These are phyloP conservation scores for Chymomyza costata DNA, from an alignment of 1,140 invertebrate species.

Conservation along the genomic window DNA sequence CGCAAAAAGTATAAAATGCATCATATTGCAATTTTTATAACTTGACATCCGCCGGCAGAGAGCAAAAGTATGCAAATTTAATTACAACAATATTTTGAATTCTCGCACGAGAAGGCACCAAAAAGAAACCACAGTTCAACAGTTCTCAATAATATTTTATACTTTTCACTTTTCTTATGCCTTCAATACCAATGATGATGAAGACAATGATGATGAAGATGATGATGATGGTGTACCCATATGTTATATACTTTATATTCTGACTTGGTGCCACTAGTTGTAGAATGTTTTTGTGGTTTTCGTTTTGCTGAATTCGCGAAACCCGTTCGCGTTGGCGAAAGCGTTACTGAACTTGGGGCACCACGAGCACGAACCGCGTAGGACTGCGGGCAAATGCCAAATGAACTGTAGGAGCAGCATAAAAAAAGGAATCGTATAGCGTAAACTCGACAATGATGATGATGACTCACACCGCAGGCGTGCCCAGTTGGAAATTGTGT, in stretches of 20 bases:
- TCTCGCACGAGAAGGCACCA: no score
- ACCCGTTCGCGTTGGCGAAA: conserved; percentile 32
- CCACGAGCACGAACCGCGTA: conserved; percentile 22
- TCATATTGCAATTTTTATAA: conserved; percentile 26
- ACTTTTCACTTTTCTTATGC: conserved; percentile 35
- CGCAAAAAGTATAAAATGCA: conserved; percentile 45
- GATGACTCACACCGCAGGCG: conserved; percentile 30
- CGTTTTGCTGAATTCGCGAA: conserved; percentile 7
- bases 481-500: conserved; percentile 34
- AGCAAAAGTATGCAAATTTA: no score
- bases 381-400: conserved; percentile 15
- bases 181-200: no score
- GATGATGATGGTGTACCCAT: not conserved
- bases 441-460: conserved; percentile 27
- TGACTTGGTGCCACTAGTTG: no score
- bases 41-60: conserved; percentile 1
- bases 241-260: no score
- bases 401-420: conserved; percentile 25
- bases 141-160: conserved; percentile 15
- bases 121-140: no score
- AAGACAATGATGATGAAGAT: no score
- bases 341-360: conserved; percentile 40
- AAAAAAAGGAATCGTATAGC: conserved; percentile 31
- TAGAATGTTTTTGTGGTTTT: conserved; percentile 3
- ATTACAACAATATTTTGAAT: no score